A percentile compares a stretch with the other conserved stretches of the same genome.
Evolutionary conservation across 2,113 vertebrate species (phyloP).

Genomic region (Kobus ellipsiprymnus): DNA sequence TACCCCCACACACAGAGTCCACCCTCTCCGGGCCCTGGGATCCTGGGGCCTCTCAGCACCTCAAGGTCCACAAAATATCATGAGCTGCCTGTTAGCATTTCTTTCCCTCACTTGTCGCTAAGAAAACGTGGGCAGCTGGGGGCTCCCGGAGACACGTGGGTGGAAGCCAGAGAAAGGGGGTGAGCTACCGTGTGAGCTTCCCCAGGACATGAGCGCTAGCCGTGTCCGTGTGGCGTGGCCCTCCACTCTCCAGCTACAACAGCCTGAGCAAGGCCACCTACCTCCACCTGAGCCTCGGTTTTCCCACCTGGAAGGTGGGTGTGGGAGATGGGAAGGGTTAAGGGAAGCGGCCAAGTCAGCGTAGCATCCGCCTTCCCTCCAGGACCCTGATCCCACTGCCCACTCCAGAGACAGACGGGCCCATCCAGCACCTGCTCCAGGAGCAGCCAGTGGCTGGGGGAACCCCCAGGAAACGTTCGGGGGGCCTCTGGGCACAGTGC

Average conservation of each 20-base stretch:
- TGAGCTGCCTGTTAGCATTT: background rate
- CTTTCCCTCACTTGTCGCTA: background rate
- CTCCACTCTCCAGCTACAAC: background rate
- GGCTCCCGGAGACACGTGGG: background rate
- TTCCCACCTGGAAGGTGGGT: background rate
- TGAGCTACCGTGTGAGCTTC: background rate
- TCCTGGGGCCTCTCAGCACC: background rate
- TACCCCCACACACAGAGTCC: background rate
- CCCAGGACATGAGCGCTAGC: background rate
- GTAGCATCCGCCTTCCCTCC: background rate
- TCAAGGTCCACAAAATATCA: too few relatives aligned
- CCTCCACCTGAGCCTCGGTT: background rate
- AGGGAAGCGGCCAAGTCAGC: background rate
- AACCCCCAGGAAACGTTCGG: background rate
- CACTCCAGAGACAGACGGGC: background rate
- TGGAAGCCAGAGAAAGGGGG: background rate
- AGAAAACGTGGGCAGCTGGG: background rate
- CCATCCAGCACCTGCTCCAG: background rate
- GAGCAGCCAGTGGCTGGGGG: background rate
- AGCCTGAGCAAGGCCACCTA: background rate
- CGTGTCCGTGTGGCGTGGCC: rapidly evolving
- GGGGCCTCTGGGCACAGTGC: background rate
- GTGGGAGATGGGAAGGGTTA: background rate
- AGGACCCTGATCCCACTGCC: background rate
- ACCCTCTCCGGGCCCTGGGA: too few relatives aligned